Base-by-base conservation (phyloP, 2,797 vertebrate species). In the Enteromius radiatus region DNA sequence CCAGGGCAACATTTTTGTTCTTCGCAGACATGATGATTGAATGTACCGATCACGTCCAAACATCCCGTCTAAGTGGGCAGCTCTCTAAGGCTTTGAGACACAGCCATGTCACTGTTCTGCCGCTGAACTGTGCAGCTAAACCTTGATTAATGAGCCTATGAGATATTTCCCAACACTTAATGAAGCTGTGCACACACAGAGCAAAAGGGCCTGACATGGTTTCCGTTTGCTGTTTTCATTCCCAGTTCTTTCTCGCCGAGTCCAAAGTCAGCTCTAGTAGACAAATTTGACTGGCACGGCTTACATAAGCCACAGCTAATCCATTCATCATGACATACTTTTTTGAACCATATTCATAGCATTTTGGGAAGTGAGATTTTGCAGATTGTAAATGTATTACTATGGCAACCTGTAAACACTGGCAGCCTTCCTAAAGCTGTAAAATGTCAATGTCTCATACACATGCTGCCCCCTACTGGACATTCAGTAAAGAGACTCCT, bases 391-490 rank as follows among this genome's bases (percentile, higher is more conserved):
- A 71, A 76, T 12, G 15, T 7, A 38, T 85, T 2, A 6, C 75
- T 49, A 49, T 68, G 23, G 10, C 47, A 78, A 77, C 56, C 26
- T 10, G 36, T 81, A 54, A 73, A 56, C 65, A 47, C 6, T 19
- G 19, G 8, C 54, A 52, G 54, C 11, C 8, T 3, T 69, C 1
- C 28, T 31, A 33, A 36, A 56, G 45, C 64, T 5, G 26, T 12
- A 69, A 33, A 3, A 0, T 14, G 45, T 33, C 1, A 59, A 75
- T 3, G 21, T 8, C 7, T 38, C 9, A 56, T n/a, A 43, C 28
- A 75, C 63, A 49, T 1, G 38, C 78, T 76, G 64, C 71, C 78
- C 63, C 54, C 83, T 84, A 54, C 31, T 63, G 83, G 64, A 76
- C 11, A 76, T 3, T 23, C 3, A 33, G 68, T 28, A 26, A n/a